Evolutionary conservation across 2,113 vertebrate genomes (phyloP).

Genomic region (Perognathus longimembris): DNA sequence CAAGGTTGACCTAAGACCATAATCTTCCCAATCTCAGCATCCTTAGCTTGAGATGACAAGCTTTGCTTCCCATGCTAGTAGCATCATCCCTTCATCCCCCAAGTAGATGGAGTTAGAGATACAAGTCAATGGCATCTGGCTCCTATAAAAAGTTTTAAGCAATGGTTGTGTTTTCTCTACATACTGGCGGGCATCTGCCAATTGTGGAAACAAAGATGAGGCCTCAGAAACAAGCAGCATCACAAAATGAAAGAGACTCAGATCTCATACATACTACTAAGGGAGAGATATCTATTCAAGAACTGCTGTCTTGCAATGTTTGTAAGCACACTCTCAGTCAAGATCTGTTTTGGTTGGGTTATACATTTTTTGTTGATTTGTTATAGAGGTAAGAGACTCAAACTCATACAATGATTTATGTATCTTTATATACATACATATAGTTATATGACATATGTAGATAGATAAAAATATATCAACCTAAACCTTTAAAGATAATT

Average conservation of each 20-base stretch:
- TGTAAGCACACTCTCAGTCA: background rate
- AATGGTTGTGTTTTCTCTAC: background rate
- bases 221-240: background rate
- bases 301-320: background rate
- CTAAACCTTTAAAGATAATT: background rate
- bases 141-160: background rate
- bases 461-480: background rate
- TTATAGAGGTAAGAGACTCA: background rate
- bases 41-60: no score
- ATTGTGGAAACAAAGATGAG: background rate
- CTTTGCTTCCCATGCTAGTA: no score
- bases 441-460: no score
- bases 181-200: background rate
- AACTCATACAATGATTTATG: background rate
- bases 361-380: background rate
- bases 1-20: no score
- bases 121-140: background rate
- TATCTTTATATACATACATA: no score
- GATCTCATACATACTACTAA: background rate
- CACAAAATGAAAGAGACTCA: background rate
- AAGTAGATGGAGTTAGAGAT: no score
- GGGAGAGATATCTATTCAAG: background rate
- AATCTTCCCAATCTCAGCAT: no score
- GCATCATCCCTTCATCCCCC: no score
- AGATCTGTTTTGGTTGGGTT: background rate